These are phyloP conservation scores for Pluvialis apricaria DNA, from an alignment of 2,113 vertebrate species.

Conservation along the genomic window DNA sequence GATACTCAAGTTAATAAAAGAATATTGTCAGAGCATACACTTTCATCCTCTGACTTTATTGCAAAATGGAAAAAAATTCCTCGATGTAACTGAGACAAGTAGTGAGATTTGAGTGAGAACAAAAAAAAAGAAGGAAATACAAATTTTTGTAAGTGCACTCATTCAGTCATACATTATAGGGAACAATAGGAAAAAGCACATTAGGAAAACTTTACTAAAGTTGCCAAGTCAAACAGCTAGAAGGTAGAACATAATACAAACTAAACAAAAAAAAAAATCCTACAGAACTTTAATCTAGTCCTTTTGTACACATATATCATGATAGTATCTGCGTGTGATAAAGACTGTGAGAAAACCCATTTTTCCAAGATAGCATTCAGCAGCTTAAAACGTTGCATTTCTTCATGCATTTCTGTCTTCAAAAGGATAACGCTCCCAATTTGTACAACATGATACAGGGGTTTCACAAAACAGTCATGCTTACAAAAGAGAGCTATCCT, in stretches of 20 bases:
- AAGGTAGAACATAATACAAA: not conserved
- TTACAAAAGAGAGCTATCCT: not conserved
- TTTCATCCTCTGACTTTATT: not conserved
- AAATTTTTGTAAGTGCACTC: not conserved
- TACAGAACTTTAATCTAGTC: not conserved
- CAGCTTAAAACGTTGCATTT: not conserved
- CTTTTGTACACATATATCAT: not conserved
- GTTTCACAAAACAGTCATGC: not conserved
- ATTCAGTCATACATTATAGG: not conserved
- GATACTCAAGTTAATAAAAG: not conserved
- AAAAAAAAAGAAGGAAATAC: not conserved
- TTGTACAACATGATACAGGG: not conserved
- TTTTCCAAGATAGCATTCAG: not conserved
- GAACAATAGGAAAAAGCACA: not conserved
- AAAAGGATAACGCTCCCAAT: not conserved
- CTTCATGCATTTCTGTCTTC: not conserved
- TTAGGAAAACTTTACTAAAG: not conserved
- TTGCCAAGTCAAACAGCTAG: not conserved
- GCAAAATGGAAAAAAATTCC: not conserved
- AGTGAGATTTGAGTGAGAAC: not conserved
- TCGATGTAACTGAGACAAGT: not conserved
- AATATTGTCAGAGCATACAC: not conserved
- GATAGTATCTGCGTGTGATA: fast-evolving
- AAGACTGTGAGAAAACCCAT: not conserved
- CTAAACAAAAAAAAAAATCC: not conserved